phyloP scores from a whole-genome alignment of 1,140 invertebrate genomes.

The Hylyphantes graminicola region DNA sequence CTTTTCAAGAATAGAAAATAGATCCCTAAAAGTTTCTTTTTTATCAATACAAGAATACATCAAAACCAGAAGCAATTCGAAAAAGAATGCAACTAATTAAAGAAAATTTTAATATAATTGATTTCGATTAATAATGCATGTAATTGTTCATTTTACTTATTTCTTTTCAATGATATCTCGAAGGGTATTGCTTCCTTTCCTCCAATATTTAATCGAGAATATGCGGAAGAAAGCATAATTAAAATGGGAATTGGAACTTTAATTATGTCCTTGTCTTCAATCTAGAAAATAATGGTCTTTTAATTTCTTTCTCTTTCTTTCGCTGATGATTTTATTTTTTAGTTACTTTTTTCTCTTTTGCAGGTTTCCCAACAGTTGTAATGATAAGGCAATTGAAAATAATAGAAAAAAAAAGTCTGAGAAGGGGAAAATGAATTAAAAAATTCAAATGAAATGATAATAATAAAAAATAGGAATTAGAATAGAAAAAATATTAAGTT shows the following conservation, averaged over 20 bases:
- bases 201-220: slow-evolving; percentile 4
- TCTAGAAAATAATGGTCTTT: slow-evolving; percentile 48
- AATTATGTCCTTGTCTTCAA: slow-evolving; percentile 51
- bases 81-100: too few species aligned
- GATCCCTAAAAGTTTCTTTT: too few species aligned
- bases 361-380: slow-evolving; percentile 37
- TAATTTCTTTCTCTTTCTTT: slow-evolving; percentile 45
- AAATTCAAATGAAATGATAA: slow-evolving; percentile 21
- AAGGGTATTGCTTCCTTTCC: background rate
- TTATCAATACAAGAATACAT: too few species aligned
- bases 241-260: slow-evolving; percentile 47
- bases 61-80: too few species aligned
- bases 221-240: slow-evolving; percentile 26
- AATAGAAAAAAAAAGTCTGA: background rate
- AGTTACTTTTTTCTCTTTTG: background rate
- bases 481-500: slow-evolving; percentile 10
- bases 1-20: too few species aligned
- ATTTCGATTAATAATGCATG: slow-evolving; percentile 19
- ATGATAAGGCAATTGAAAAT: slow-evolving; percentile 52
- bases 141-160: slow-evolving; percentile 26
- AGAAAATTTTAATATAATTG: too few species aligned
- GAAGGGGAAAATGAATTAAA: slow-evolving; percentile 12
- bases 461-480: slow-evolving; percentile 32
- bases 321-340: background rate
- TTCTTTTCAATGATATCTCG: slow-evolving; percentile 18